Evolutionary conservation across 1,140 invertebrate species (phyloP).

Genomic region (Lordiphosa collinella): DNA sequence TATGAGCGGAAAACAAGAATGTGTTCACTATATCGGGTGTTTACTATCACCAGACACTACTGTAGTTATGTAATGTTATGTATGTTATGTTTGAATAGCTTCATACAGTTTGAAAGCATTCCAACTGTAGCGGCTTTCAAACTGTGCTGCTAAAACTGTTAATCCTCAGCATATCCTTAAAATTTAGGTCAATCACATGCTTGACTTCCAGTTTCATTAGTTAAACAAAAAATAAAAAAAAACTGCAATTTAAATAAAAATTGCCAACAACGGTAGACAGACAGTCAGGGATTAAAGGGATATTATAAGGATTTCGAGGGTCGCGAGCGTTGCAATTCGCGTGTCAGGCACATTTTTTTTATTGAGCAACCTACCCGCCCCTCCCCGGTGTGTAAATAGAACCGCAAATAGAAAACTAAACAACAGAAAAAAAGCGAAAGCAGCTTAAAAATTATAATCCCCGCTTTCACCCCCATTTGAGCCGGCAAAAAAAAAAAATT

Average conservation of each 20-base stretch:
- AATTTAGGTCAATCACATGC: conserved; percentile 65
- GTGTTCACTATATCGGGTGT: no score
- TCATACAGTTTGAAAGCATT: background rate
- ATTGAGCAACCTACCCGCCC: conserved; percentile 28
- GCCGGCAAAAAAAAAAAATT: conserved; percentile 28
- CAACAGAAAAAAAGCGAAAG: conserved; percentile 60
- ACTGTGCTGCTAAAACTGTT: conserved; percentile 6
- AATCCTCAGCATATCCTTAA: background rate
- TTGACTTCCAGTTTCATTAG: conserved; percentile 58
- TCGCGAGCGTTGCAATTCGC: conserved; percentile 49
- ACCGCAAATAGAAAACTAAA: conserved; percentile 68
- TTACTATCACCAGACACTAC: no score
- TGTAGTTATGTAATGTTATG: no score
- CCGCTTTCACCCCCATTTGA: conserved; percentile 68
- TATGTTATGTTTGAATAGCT: no score
- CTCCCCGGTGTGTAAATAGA: conserved; percentile 39
- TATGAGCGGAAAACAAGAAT: no score
- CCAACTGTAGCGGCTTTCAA: background rate
- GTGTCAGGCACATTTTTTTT: conserved; percentile 67
- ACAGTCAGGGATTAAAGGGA: conserved; percentile 48
- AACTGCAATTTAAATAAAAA: conserved; percentile 58
- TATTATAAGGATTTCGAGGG: conserved; percentile 59
- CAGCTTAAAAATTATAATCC: conserved; percentile 76
- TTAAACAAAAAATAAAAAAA: conserved; percentile 46
- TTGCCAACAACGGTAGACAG: conserved; percentile 41